Evolutionary conservation across 53 echinoderm and acorn worm species (phyloP).

Genomic region (Holothuria leucospilota): DNA sequence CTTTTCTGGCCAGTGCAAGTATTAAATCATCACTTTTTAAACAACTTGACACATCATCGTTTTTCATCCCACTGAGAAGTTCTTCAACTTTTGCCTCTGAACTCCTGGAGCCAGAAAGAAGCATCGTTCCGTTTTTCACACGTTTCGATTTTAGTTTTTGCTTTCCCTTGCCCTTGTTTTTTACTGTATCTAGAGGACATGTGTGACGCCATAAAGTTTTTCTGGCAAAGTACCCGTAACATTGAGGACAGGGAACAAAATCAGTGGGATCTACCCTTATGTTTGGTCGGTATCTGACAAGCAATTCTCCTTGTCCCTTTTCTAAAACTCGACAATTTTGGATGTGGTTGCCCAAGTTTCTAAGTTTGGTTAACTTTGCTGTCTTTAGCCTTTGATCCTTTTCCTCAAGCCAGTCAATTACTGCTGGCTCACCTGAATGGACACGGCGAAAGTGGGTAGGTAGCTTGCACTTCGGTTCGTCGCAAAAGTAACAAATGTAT

Average conservation of each 20-base stretch:
- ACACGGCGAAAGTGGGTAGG: slow-evolving; percentile 57
- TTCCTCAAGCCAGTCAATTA: slow-evolving; percentile 54
- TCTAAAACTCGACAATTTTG: slow-evolving; percentile 67
- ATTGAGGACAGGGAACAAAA: slow-evolving; percentile 60
- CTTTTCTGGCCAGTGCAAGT: slow-evolving; percentile 61
- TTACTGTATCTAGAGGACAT: slow-evolving; percentile 52
- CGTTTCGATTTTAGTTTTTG: not conserved
- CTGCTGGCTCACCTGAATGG: slow-evolving; percentile 58
- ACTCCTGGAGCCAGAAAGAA: no score
- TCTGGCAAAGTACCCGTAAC: slow-evolving; percentile 56
- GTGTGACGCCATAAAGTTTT: slow-evolving; percentile 61
- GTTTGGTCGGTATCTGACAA: not conserved
- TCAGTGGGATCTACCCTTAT: slow-evolving; percentile 45
- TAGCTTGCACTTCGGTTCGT: slow-evolving; percentile 53
- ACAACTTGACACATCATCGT: slow-evolving; percentile 59
- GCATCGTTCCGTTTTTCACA: not conserved
- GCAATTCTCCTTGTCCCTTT: slow-evolving; percentile 57
- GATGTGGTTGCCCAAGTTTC: slow-evolving; percentile 70
- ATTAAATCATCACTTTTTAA: slow-evolving; percentile 63
- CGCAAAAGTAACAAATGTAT: slow-evolving; percentile 66
- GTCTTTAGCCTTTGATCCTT: slow-evolving; percentile 11
- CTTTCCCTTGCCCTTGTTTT: not conserved
- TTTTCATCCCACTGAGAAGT: slow-evolving; percentile 55
- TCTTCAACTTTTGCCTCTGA: not conserved
- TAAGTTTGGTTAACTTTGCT: slow-evolving; percentile 60